These are phyloP conservation scores for Drosophila pseudotakahashii DNA, from an alignment of 2,888 invertebrate genomes.

Conservation along the genomic window DNA sequence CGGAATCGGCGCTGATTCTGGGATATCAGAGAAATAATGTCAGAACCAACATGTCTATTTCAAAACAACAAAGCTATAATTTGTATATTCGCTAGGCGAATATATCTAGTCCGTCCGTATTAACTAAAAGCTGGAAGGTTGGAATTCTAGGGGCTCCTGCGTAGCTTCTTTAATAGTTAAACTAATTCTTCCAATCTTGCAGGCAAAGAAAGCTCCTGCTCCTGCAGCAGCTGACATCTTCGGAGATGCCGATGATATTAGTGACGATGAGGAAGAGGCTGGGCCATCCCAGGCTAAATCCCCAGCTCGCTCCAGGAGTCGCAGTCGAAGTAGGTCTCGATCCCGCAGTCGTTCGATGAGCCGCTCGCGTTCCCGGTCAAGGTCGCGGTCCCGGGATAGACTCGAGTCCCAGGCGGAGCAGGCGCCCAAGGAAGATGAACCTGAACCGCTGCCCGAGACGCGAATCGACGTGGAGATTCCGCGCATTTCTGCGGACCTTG, in stretches of 20 bases:
- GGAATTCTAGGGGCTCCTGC: no score
- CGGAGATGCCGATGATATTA: constrained; percentile 97
- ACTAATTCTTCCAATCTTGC: constrained; percentile 3
- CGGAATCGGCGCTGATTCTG: no score
- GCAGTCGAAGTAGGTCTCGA: constrained; percentile 69
- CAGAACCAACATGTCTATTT: no score
- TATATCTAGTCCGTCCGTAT: no score
- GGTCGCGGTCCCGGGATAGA: constrained; percentile 76
- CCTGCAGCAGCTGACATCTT: constrained; percentile 91
- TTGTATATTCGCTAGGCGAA: no score
- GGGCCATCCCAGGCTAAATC: constrained; percentile 57
- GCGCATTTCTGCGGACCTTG: constrained; percentile 95
- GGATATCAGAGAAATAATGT: no score
- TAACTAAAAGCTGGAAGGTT: no score
- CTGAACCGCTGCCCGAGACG: constrained; percentile 94
- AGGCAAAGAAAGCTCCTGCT: constrained; percentile 64
- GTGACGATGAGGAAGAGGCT: constrained; percentile 86
- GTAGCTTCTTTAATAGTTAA: background rate
- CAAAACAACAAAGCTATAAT: no score
- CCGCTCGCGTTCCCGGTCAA: constrained; percentile 69
- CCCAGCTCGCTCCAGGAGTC: constrained; percentile 72
- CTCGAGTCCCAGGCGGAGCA: constrained; percentile 70
- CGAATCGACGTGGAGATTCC: constrained; percentile 98
- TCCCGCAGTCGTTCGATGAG: constrained; percentile 68
- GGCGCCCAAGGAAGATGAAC: constrained; percentile 86